These are phyloP conservation scores for Butorides virescens DNA, from an alignment of 2,113 vertebrate genomes.

Conservation along the genomic window DNA sequence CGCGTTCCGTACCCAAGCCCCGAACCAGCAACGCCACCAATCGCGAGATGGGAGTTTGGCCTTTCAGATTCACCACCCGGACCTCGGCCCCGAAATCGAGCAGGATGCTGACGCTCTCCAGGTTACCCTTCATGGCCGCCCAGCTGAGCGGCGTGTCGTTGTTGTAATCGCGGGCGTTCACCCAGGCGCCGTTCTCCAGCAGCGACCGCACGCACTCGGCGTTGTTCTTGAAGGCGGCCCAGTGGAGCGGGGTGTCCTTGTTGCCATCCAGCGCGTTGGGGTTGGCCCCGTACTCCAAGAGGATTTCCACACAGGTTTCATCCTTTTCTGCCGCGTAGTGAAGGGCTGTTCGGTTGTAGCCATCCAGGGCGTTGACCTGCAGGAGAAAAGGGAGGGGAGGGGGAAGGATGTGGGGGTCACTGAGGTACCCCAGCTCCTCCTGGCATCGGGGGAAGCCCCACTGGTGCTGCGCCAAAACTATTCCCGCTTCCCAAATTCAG, in stretches of 20 bases:
- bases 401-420: background rate
- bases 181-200: slow-evolving; percentile 87
- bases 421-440: background rate
- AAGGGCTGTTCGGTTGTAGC: slow-evolving; percentile 94
- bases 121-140: slow-evolving; percentile 97
- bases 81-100: slow-evolving; percentile 91
- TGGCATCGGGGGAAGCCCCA: fast-evolving
- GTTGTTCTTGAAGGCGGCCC: slow-evolving; percentile 96
- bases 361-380: slow-evolving; percentile 93
- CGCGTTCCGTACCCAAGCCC: slow-evolving; percentile 88
- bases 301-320: slow-evolving; percentile 90
- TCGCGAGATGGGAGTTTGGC: slow-evolving; percentile 90
- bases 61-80: slow-evolving; percentile 90
- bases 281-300: slow-evolving; percentile 90
- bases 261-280: slow-evolving; percentile 92
- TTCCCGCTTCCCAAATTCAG: background rate
- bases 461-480: fast-evolving
- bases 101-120: slow-evolving; percentile 90
- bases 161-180: slow-evolving; percentile 92
- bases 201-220: slow-evolving; percentile 88
- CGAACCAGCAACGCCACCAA: slow-evolving; percentile 87
- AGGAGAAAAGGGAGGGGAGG: background rate
- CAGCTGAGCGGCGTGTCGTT: slow-evolving; percentile 93
- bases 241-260: slow-evolving; percentile 94
- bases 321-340: slow-evolving; percentile 97